A percentile compares a stretch with the other conserved stretches of the same genome.
Evolutionary conservation across 2,113 vertebrate genomes (phyloP).

Genomic region (Periophthalmodon schlosseri): DNA sequence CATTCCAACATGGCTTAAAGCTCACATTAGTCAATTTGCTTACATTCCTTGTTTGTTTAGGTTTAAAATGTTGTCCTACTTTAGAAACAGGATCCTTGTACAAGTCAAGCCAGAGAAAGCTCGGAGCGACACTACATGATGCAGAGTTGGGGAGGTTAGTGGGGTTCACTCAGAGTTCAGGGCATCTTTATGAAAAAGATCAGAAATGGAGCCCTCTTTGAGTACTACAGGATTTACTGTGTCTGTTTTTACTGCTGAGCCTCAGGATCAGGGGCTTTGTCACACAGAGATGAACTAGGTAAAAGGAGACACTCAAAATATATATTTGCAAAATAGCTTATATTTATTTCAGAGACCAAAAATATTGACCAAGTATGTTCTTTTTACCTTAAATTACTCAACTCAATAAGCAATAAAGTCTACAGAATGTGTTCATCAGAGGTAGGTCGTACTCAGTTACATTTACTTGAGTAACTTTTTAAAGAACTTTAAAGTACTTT

Average conservation of each 20-base stretch:
- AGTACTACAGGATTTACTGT: conserved; percentile 5
- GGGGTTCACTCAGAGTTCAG: conserved; percentile 48
- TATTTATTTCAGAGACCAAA: background rate
- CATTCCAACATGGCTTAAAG: too few relatives aligned
- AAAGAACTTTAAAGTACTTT: too few relatives aligned
- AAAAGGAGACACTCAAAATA: background rate
- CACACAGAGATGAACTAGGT: background rate
- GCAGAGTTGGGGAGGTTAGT: background rate
- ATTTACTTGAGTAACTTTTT: too few relatives aligned
- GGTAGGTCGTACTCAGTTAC: too few relatives aligned
- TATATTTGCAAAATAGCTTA: background rate
- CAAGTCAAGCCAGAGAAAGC: background rate
- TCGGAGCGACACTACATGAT: background rate
- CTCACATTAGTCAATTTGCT: too few relatives aligned
- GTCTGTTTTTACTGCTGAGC: conserved; percentile 3
- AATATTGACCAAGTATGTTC: background rate
- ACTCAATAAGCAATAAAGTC: background rate
- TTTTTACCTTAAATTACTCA: background rate
- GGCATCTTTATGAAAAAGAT: background rate
- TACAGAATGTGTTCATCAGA: background rate
- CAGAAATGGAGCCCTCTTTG: background rate
- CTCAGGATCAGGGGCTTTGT: background rate
- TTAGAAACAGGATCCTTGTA: background rate
- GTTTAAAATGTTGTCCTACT: background rate
- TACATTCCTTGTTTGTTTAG: background rate